These are phyloP conservation scores for Tetropium fuscum DNA, from an alignment of 2,888 invertebrate species.

Conservation along the genomic window DNA sequence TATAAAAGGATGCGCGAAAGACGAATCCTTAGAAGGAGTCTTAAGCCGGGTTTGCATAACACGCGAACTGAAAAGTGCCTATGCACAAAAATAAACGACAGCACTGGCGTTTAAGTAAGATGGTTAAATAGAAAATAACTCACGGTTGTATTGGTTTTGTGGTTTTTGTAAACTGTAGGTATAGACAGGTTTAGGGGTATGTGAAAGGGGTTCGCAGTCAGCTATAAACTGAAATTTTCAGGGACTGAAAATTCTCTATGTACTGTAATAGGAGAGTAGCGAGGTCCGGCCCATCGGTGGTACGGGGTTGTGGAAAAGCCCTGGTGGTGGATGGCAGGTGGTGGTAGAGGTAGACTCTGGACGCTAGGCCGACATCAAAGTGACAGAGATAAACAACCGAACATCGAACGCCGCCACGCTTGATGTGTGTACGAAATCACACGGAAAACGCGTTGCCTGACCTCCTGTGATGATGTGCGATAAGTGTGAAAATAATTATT, in stretches of 20 bases:
- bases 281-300: conserved; percentile 52
- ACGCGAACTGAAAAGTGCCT: not conserved
- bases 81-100: not conserved
- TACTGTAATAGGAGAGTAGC: conserved; percentile 45
- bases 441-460: conserved; percentile 48
- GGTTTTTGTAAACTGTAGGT: conserved; percentile 63
- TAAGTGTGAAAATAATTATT: conserved; percentile 51
- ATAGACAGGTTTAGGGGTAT: conserved; percentile 64
- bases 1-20: conserved; percentile 1
- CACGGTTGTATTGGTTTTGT: conserved; percentile 53
- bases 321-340: conserved; percentile 32
- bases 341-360: conserved; percentile 33
- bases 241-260: conserved; percentile 46
- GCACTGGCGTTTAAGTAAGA: not conserved
- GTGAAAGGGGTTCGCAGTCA: conserved; percentile 65
- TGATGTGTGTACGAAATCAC: conserved; percentile 49
- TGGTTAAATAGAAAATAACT: conserved; percentile 38
- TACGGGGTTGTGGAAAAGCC: conserved; percentile 43
- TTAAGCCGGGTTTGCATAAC: conserved; percentile 9
- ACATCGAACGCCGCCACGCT: conserved; percentile 42
- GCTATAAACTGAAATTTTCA: conserved; percentile 66
- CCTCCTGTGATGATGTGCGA: conserved; percentile 44
- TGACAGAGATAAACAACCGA: conserved; percentile 41
- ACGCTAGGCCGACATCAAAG: conserved; percentile 38
- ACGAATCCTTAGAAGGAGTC: not conserved